A percentile compares a stretch with the other conserved stretches of the same genome.
phyloP scores from a whole-genome alignment of 1,140 invertebrate genomes.

The Mamestra configurata region DNA sequence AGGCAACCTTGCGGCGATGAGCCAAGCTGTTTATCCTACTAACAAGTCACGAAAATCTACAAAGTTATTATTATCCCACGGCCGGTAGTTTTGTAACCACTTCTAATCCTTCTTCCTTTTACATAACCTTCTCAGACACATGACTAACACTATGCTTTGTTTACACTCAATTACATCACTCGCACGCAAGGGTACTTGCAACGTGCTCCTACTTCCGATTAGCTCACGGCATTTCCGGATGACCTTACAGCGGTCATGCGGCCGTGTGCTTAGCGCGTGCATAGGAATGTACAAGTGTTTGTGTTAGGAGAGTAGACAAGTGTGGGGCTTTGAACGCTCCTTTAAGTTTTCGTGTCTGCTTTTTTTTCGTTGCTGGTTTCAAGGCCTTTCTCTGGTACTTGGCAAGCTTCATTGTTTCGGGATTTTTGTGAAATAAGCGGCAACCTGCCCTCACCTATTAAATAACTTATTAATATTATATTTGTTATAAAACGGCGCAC shows the following conservation, averaged over 20 bases:
- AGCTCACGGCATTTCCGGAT: conserved; percentile 27
- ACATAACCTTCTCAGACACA: not conserved
- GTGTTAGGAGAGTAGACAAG: not conserved
- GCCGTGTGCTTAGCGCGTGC: not conserved
- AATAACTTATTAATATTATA: too few species aligned
- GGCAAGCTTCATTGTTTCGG: too few species aligned
- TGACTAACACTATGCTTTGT: conserved; percentile 23
- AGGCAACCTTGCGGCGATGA: too few species aligned
- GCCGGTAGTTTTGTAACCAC: too few species aligned
- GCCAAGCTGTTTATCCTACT: too few species aligned
- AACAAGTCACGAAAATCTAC: not conserved
- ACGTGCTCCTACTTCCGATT: conserved; percentile 33
- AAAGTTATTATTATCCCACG: not conserved
- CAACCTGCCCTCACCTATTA: too few species aligned
- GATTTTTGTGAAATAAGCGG: too few species aligned
- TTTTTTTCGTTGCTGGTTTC: too few species aligned
- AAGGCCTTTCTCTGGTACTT: too few species aligned
- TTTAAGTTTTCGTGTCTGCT: too few species aligned
- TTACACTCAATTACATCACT: conserved; percentile 34
- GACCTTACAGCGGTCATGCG: conserved; percentile 24
- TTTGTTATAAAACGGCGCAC: too few species aligned
- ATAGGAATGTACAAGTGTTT: not conserved
- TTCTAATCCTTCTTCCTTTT: conserved; percentile 4
- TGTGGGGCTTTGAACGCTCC: not conserved
- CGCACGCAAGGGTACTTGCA: conserved; percentile 12